These are phyloP conservation scores for Porites divaricata DNA, from an alignment of 92 coral and sea anemone species.

Conservation along the genomic window DNA sequence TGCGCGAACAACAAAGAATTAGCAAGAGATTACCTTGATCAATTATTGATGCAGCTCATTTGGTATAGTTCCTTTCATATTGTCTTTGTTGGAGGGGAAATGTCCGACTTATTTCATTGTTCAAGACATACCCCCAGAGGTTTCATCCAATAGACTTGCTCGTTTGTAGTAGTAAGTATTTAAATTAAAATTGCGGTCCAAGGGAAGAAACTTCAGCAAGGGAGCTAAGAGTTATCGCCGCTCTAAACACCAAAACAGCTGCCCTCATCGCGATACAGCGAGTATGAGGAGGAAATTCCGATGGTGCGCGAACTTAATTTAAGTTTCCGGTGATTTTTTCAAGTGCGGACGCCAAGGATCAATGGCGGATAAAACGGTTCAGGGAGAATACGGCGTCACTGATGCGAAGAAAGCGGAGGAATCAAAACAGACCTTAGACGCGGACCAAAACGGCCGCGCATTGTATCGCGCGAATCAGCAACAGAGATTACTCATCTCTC, in stretches of 20 bases:
- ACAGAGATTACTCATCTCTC: conserved; percentile 21
- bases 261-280: conserved; percentile 2
- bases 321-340: not conserved
- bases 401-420: not conserved
- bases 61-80: not conserved
- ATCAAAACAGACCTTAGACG: conserved; percentile 12
- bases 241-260: conserved; percentile 31
- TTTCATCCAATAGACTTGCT: conserved; percentile 11
- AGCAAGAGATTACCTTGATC: conserved; percentile 18
- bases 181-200: conserved; percentile 39
- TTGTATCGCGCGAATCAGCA: conserved; percentile 10
- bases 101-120: conserved; percentile 17
- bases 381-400: not conserved
- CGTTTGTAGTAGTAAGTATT: conserved; percentile 13
- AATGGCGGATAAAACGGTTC: conserved; percentile 12
- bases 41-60: conserved; percentile 19
- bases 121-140: conserved; percentile 16
- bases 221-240: not conserved
- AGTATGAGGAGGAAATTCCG: not conserved
- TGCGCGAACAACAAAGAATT: not conserved
- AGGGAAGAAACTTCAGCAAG: conserved; percentile 4
- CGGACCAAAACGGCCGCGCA: not conserved
- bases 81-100: conserved; percentile 23
- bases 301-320: not conserved
- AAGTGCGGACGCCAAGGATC: not conserved